These are phyloP conservation scores for Sebastolobus alascanus DNA, from an alignment of 2,797 vertebrate genomes.

Conservation along the genomic window DNA sequence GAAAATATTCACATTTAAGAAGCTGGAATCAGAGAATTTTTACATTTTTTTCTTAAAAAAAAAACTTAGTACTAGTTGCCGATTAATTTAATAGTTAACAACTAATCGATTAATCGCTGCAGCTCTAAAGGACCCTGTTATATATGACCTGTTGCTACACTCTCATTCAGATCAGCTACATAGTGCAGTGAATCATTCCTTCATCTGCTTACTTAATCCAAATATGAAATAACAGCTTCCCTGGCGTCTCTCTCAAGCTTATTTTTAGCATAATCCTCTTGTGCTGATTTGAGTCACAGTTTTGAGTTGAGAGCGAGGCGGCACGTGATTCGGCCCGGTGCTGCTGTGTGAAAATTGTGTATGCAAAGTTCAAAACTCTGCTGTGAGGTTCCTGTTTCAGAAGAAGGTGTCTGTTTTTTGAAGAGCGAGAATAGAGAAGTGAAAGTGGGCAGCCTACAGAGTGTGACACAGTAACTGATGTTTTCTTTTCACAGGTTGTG, in stretches of 20 bases:
- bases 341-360: neutral
- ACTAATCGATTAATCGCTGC: too few species aligned
- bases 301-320: neutral
- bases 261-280: constrained; percentile 63
- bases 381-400: constrained; percentile 60
- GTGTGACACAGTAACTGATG: neutral
- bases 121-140: neutral
- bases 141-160: constrained; percentile 26
- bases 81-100: too few species aligned
- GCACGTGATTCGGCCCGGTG: neutral
- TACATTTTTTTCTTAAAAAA: too few species aligned
- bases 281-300: constrained; percentile 45
- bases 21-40: too few species aligned
- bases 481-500: constrained; percentile 87
- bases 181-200: constrained; percentile 47
- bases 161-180: constrained; percentile 24
- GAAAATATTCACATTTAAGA: too few species aligned
- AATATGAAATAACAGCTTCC: constrained; percentile 46
- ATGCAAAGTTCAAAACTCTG: neutral
- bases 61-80: too few species aligned
- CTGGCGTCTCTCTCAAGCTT: constrained; percentile 32
- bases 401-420: neutral
- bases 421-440: constrained; percentile 66
- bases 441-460: constrained; percentile 36
- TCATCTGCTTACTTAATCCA: constrained; percentile 41